Conservation (phyloP, 2,888 invertebrate genomes). For the Dynastes grantii region DNA sequence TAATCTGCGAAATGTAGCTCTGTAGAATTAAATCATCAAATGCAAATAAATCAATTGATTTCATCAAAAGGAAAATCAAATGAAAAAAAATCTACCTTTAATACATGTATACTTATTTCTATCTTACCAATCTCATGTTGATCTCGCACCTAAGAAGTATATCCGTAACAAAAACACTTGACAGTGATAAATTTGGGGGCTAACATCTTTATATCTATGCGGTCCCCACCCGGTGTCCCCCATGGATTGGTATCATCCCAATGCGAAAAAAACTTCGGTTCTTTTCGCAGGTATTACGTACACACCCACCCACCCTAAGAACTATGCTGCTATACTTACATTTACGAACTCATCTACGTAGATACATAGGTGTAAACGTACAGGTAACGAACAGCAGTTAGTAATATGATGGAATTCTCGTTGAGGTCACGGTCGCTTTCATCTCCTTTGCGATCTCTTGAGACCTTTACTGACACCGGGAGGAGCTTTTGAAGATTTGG, state of each 20-base stretch:
- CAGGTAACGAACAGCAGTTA: not conserved
- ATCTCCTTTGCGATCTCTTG: slow-evolving; percentile 15
- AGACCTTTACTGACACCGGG: slow-evolving; percentile 8
- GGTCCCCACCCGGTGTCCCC: slow-evolving; percentile 60
- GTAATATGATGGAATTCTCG: slow-evolving; percentile 50
- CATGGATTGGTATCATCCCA: slow-evolving; percentile 33
- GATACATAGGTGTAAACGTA: not conserved
- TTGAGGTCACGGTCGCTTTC: slow-evolving; percentile 55
- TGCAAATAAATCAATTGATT: too few relatives aligned
- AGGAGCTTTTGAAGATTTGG: slow-evolving; percentile 11
- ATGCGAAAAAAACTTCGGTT: slow-evolving; percentile 7
- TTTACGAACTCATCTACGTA: not conserved
- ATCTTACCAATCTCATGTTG: slow-evolving; percentile 55
- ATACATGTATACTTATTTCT: not conserved
- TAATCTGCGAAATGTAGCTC: too few relatives aligned
- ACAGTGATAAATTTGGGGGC: slow-evolving; percentile 50
- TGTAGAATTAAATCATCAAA: not conserved
- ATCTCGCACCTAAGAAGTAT: slow-evolving; percentile 13
- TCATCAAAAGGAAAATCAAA: not conserved
- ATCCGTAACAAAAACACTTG: slow-evolving; percentile 49
- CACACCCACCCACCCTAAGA: slow-evolving; percentile 63
- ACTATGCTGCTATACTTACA: slow-evolving; percentile 23
- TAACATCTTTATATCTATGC: slow-evolving; percentile 60
- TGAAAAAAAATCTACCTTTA: not conserved
- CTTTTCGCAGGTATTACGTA: slow-evolving; percentile 59